Base-by-base conservation (phyloP, 64 coral and sea anemone genomes). In the Acropora yongei region DNA sequence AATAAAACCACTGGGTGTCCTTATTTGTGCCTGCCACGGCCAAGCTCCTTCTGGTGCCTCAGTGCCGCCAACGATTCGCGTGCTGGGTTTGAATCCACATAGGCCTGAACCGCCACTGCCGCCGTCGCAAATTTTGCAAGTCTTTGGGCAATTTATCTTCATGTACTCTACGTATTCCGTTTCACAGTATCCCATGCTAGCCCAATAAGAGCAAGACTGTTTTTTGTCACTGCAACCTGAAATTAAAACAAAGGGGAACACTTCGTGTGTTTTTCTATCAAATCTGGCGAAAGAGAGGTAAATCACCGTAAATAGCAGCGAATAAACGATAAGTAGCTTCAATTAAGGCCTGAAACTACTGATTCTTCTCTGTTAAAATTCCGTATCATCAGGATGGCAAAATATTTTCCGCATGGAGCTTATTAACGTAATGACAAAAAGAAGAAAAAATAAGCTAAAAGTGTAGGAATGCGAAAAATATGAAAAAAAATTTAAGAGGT, bases 1-100 rank as follows among this genome's bases (percentile, higher is more conserved):
- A 1, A 20, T 50, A 18, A 78, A 87, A 9, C 84, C 84, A 2
- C 75, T 71, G 12, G 58, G 44, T 44, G 45, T 18, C 13, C 78
- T 80, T 63, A 91, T 80, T 68, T 82, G 78, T 8, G 89, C 89
- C 46, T 91, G 89, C 89, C 89, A 91, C 10, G 89, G 89, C 89
- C 89, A 91, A 18, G 89, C 89, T 51, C 79, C 68, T 75, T 91
- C 1, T 1, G 89, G 89, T 1, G 89, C 89, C 6, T 80, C 79
- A 6, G 79, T 83, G 3, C 89, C 89, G 42, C 89, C 89, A 1
- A 91, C 73, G 42, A 78, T 79, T 43, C 74, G 43, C 13, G 76
- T 4, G 1, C 73, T 39, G 0, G 73, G 61, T 49, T 90, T 78
- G 44, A n/a, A 68, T 42, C 88, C 76, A 18, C 76, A 90, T 30